Percentiles rank a stretch among this genome's conserved stretches.
Evolutionary conservation across 2,113 vertebrate species (phyloP).

Genomic region (human (Homo sapiens)): DNA sequence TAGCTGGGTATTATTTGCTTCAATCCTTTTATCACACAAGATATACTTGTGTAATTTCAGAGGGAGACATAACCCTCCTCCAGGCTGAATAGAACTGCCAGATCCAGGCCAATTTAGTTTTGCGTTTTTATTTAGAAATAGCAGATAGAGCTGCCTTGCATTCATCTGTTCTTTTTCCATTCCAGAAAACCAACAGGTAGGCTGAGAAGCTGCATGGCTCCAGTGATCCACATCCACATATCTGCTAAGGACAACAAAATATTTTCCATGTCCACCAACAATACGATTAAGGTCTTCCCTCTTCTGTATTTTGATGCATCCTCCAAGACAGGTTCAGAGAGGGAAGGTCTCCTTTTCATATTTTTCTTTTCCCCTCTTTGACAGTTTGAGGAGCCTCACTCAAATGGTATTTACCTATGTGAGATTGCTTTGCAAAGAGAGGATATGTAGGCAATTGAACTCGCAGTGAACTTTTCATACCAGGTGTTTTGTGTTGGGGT

Average conservation of each 20-base stretch:
- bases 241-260: constrained; percentile 84
- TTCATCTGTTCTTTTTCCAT: constrained; percentile 59
- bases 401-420: background rate
- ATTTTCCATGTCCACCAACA: constrained; percentile 84
- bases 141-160: constrained; percentile 7
- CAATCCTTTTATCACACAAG: constrained; percentile 8
- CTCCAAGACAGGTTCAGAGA: background rate
- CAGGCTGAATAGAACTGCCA: constrained; percentile 52
- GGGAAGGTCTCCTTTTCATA: background rate
- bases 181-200: constrained; percentile 83
- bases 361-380: background rate
- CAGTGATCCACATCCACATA: constrained; percentile 80
- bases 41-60: constrained; percentile 33
- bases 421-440: background rate
- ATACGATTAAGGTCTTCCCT: constrained; percentile 80
- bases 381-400: background rate
- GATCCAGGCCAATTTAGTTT: constrained; percentile 42
- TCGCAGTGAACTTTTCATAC: background rate
- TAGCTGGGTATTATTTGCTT: constrained; percentile 50
- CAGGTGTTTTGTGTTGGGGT: background rate
- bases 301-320: background rate
- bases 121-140: constrained; percentile 58
- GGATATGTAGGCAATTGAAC: background rate
- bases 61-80: constrained; percentile 43
- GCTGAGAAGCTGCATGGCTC: constrained; percentile 84